Conservation (phyloP, 1,140 invertebrate genomes). For the Microplitis mediator region DNA sequence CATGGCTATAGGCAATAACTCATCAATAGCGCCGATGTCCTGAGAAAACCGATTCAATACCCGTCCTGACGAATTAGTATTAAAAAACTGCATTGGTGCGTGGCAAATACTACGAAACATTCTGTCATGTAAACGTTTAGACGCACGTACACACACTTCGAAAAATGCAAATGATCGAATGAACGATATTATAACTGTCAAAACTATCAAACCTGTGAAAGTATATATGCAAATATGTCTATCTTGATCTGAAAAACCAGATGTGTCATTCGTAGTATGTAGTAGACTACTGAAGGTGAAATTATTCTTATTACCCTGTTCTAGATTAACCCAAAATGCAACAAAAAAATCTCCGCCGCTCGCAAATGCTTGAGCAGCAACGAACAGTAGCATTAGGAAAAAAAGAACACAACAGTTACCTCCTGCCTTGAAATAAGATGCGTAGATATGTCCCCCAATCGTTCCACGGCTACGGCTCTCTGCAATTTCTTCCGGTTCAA, state of each 20-base stretch:
- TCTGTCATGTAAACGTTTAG: constrained; percentile 75
- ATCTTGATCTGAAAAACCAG: constrained; percentile 19
- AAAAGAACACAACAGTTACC: constrained; percentile 67
- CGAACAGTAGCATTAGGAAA: constrained; percentile 66
- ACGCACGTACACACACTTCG: constrained; percentile 78
- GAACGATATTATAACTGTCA: constrained; percentile 66
- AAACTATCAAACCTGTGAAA: constrained; percentile 63
- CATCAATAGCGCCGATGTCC: constrained; percentile 83
- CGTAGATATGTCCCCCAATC: constrained; percentile 67
- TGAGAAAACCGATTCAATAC: constrained; percentile 78
- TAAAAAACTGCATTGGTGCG: constrained; percentile 87
- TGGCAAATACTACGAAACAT: constrained; percentile 84
- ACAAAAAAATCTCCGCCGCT: constrained; percentile 81
- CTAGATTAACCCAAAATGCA: constrained; percentile 70
- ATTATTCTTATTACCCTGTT: constrained; percentile 54
- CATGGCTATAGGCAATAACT: constrained; percentile 68
- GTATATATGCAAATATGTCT: constrained; percentile 64
- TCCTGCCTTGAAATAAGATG: constrained; percentile 72
- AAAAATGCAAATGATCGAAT: constrained; percentile 76
- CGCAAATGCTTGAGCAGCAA: constrained; percentile 72
- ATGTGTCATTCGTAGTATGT: not conserved
- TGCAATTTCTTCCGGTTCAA: constrained; percentile 63
- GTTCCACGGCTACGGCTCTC: constrained; percentile 59
- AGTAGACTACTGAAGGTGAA: not conserved
- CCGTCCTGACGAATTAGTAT: constrained; percentile 73